Conservation (phyloP, 2,888 invertebrate genomes). For the Erannis defoliaria region DNA sequence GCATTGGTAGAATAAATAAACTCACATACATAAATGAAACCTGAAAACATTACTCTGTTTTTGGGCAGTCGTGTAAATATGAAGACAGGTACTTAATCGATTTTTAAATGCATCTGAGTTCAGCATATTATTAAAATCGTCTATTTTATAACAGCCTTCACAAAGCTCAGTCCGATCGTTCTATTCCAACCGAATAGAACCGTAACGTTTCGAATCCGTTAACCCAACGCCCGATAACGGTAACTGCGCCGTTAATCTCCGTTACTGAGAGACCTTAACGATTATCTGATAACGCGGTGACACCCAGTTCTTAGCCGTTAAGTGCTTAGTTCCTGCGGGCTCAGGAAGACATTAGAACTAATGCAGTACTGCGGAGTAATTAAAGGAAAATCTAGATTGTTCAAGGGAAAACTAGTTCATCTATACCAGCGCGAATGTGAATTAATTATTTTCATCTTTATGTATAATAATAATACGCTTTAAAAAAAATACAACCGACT, state of each 20-base stretch:
- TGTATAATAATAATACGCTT: too few relatives aligned
- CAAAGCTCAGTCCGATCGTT: background rate
- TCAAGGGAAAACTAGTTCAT: background rate
- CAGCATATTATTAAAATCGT: background rate
- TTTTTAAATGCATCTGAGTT: background rate
- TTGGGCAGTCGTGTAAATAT: too few relatives aligned
- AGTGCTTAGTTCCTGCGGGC: slow-evolving; percentile 24
- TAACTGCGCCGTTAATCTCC: slow-evolving; percentile 44
- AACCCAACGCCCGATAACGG: slow-evolving; percentile 38
- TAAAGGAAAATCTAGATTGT: background rate
- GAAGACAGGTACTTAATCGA: too few relatives aligned
- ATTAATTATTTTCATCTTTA: too few relatives aligned
- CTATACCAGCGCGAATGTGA: too few relatives aligned
- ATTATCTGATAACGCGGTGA: slow-evolving; percentile 43
- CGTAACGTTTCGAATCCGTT: slow-evolving; percentile 1
- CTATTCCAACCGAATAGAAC: slow-evolving; percentile 2
- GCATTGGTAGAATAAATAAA: too few relatives aligned
- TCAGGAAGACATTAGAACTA: slow-evolving; percentile 11
- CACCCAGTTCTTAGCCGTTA: slow-evolving; percentile 29
- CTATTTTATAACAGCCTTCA: background rate
- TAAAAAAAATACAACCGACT: too few relatives aligned
- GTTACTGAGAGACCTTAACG: slow-evolving; percentile 36
- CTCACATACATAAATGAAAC: too few relatives aligned
- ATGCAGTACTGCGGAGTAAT: background rate
- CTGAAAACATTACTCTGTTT: too few relatives aligned